Conservation (phyloP, 2,888 invertebrate genomes). For the Apamea crenata region DNA sequence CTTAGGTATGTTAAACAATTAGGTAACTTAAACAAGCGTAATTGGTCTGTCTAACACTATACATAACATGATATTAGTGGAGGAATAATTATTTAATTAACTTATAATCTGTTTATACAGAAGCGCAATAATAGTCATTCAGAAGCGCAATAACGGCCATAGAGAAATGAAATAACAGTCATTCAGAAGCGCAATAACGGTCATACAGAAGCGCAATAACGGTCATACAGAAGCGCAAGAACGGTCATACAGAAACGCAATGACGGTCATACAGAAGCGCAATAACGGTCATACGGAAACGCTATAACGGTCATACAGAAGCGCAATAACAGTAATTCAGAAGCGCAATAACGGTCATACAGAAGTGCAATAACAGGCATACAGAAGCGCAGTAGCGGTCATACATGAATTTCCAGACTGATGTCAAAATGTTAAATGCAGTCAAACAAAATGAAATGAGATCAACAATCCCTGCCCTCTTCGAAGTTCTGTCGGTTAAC, state of each 20-base stretch:
- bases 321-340: not conserved
- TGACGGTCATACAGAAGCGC: not conserved
- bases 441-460: slow-evolving; percentile 27
- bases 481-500: slow-evolving; percentile 7
- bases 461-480: slow-evolving; percentile 28
- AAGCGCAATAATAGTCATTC: not conserved
- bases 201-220: not conserved
- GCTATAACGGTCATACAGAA: not conserved
- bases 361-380: not conserved
- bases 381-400: not conserved
- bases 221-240: not conserved
- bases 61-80: not conserved
- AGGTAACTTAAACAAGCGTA: not conserved
- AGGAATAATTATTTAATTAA: not conserved
- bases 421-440: not conserved
- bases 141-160: too few relatives aligned
- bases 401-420: not conserved
- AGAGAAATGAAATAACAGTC: not conserved
- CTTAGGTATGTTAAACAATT: not conserved
- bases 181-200: not conserved
- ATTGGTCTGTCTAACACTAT: not conserved
- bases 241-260: not conserved
- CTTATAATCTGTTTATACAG: not conserved
- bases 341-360: not conserved
- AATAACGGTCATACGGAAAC: not conserved